phyloP scores from a whole-genome alignment of 2,888 invertebrate species.

The Tetragnatha montana region DNA sequence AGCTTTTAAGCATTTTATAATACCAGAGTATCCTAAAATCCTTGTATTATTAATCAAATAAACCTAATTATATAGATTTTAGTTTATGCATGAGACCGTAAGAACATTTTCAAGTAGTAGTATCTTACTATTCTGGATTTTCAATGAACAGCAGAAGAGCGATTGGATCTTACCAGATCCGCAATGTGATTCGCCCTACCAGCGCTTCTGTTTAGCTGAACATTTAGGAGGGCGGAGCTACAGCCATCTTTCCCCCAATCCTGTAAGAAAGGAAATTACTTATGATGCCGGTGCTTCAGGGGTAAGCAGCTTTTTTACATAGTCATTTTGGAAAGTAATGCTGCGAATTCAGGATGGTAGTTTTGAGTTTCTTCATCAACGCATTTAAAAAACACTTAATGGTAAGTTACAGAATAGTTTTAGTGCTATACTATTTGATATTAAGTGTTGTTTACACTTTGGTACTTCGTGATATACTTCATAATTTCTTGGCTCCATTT shows the following conservation, averaged over 20 bases:
- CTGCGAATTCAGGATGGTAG: slow-evolving; percentile 54
- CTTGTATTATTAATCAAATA: too few relatives aligned
- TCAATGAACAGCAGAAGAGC: background rate
- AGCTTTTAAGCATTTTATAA: too few relatives aligned
- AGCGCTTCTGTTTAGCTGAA: background rate
- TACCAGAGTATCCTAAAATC: too few relatives aligned
- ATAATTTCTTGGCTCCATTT: too few relatives aligned
- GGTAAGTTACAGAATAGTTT: slow-evolving; percentile 23
- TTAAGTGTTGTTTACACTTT: too few relatives aligned
- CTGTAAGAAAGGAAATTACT: background rate
- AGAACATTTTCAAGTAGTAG: too few relatives aligned
- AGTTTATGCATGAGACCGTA: too few relatives aligned
- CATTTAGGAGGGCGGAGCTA: slow-evolving; percentile 8
- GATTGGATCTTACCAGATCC: background rate
- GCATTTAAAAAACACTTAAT: slow-evolving; percentile 59
- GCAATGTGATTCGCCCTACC: background rate
- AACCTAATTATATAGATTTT: too few relatives aligned
- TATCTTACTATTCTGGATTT: background rate
- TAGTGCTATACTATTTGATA: too few relatives aligned
- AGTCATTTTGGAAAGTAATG: slow-evolving; percentile 25
- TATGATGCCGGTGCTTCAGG: background rate
- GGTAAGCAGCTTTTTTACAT: background rate
- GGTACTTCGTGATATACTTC: too few relatives aligned
- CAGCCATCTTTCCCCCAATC: background rate
- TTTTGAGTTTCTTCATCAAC: slow-evolving; percentile 54